phyloP scores from a whole-genome alignment of 2,888 invertebrate genomes.

The Eupelmus urozonus region DNA sequence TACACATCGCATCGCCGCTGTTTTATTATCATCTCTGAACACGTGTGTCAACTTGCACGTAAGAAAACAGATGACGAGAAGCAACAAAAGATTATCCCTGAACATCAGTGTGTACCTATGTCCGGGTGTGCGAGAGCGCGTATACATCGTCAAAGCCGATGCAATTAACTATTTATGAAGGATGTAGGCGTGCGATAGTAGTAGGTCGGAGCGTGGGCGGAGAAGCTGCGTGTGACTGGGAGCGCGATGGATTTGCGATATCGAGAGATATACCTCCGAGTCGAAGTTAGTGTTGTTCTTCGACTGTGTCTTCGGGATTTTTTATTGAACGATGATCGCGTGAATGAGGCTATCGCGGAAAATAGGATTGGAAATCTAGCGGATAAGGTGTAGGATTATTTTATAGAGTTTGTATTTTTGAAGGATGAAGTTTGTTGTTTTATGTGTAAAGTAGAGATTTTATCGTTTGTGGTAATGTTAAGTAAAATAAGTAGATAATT shows the following conservation, averaged over 20 bases:
- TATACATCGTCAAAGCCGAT: constrained; percentile 58
- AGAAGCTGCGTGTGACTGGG: constrained; percentile 28
- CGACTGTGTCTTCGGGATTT: too few relatives aligned
- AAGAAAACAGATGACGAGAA: background rate
- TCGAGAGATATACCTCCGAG: constrained; percentile 4
- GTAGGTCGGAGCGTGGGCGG: constrained; percentile 65
- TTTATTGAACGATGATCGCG: background rate
- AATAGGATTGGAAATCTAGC: background rate
- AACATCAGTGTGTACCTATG: too few relatives aligned
- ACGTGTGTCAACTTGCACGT: background rate
- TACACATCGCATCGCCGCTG: too few relatives aligned
- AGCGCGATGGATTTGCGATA: constrained; percentile 62
- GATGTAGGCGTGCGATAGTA: constrained; percentile 63
- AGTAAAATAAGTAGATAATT: too few relatives aligned
- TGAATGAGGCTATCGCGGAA: background rate
- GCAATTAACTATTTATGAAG: constrained; percentile 69
- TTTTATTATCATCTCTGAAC: background rate
- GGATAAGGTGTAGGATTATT: too few relatives aligned
- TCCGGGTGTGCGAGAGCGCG: constrained; percentile 8
- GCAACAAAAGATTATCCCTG: background rate
- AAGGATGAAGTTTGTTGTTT: too few relatives aligned
- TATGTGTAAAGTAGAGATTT: too few relatives aligned
- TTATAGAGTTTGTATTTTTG: too few relatives aligned
- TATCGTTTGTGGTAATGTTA: too few relatives aligned
- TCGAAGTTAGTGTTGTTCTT: background rate